Conservation (phyloP, 2,113 vertebrate genomes). For the Tichodroma muraria region DNA sequence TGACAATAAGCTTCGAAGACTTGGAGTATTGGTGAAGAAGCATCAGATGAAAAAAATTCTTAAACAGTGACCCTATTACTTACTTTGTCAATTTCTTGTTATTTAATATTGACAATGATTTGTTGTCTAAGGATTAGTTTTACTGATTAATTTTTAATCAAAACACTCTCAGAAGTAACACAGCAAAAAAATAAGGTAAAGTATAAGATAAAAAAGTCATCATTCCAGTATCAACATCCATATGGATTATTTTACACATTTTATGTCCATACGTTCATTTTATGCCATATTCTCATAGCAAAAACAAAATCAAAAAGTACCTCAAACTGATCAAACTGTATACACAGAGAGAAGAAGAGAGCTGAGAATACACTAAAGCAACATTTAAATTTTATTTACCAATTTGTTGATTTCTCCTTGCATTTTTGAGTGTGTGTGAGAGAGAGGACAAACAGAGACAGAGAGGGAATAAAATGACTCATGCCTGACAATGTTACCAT, state of each 20-base stretch:
- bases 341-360: not conserved
- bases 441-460: not conserved
- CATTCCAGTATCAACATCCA: not conserved
- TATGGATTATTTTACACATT: no score
- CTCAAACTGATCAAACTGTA: not conserved
- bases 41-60: not conserved
- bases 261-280: no score
- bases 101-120: not conserved
- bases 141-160: not conserved
- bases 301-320: not conserved
- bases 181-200: not conserved
- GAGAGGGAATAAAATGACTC: constrained; percentile 30
- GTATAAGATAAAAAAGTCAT: not conserved
- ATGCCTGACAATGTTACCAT: constrained; percentile 22
- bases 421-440: not conserved
- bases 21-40: not conserved
- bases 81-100: not conserved
- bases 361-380: not conserved
- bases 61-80: not conserved
- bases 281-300: not conserved
- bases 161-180: not conserved
- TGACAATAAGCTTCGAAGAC: not conserved
- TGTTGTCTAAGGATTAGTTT: not conserved
- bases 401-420: not conserved
- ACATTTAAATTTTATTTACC: constrained; percentile 7